phyloP scores from a whole-genome alignment of 2,888 invertebrate species.

The Lysandra bellargus region DNA sequence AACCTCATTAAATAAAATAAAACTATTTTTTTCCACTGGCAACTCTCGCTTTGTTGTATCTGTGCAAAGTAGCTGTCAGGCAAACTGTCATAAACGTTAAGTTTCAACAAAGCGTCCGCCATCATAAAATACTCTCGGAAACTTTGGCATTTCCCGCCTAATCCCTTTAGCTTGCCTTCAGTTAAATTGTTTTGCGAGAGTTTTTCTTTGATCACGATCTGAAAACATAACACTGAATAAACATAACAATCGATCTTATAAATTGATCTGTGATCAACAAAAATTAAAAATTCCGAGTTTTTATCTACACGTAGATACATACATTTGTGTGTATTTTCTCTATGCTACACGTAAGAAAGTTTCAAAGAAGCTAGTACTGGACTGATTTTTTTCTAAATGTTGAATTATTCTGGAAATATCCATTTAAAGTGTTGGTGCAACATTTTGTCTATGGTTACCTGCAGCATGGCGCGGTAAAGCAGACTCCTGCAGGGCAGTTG shows the following conservation, averaged over 20 bases:
- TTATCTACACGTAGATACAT: too few relatives aligned
- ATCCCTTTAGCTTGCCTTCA: constrained; percentile 81
- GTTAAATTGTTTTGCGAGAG: constrained; percentile 51
- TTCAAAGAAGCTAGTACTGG: too few relatives aligned
- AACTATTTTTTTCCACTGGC: constrained; percentile 81
- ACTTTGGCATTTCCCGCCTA: constrained; percentile 80
- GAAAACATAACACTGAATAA: constrained; percentile 41
- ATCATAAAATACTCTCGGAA: constrained; percentile 86
- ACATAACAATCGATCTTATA: too few relatives aligned
- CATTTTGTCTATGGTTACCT: constrained; percentile 62
- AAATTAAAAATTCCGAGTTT: too few relatives aligned
- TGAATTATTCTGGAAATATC: too few relatives aligned
- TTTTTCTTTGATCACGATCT: constrained; percentile 65
- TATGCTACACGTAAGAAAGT: too few relatives aligned
- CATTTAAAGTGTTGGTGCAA: too few relatives aligned
- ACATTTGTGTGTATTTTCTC: too few relatives aligned
- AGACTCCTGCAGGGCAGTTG: constrained; percentile 83
- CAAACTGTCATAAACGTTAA: constrained; percentile 71
- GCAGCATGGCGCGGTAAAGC: constrained; percentile 88
- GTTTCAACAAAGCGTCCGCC: constrained; percentile 82
- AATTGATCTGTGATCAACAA: too few relatives aligned
- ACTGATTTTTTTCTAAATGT: too few relatives aligned
- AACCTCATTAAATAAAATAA: constrained; percentile 89
- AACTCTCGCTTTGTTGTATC: constrained; percentile 49
- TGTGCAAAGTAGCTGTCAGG: constrained; percentile 50